Percentiles rank a stretch among this genome's conserved stretches.
Conservation (phyloP, 2,113 vertebrate genomes). For the Odontophorus gujanensis region DNA sequence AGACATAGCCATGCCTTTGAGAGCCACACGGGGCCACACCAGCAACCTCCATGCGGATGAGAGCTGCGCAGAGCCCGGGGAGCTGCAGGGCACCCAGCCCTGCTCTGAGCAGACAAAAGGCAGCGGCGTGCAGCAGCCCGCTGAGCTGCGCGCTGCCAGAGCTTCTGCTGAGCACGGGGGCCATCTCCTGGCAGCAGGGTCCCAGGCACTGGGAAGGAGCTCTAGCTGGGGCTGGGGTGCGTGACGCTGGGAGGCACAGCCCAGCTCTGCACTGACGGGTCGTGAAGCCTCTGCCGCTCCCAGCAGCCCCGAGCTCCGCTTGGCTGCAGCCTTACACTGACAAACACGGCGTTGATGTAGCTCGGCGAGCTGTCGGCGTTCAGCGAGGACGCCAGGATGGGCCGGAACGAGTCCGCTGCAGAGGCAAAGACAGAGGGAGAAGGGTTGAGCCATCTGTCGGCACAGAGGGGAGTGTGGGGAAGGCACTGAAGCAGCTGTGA, state of each 20-base stretch:
- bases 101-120: neutral
- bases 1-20: neutral
- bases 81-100: accelerated
- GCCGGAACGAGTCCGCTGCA: constrained; percentile 51
- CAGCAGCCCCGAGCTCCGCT: accelerated
- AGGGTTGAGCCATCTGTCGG: accelerated
- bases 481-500: neutral
- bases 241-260: accelerated
- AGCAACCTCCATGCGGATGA: neutral
- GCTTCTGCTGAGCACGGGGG: neutral
- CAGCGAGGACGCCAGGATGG: constrained; percentile 63
- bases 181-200: constrained; percentile 25
- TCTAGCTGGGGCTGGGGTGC: neutral
- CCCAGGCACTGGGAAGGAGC: neutral
- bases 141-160: neutral
- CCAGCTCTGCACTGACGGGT: neutral
- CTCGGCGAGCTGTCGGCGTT: neutral
- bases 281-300: neutral
- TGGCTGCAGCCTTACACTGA: constrained; percentile 26
- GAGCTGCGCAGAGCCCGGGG: neutral
- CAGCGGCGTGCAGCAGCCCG: neutral
- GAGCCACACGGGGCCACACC: neutral
- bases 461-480: neutral
- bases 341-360: constrained; percentile 72
- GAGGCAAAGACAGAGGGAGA: neutral